A percentile compares a stretch with the other conserved stretches of the same genome.
phyloP scores from a whole-genome alignment of 2,888 invertebrate species.

The Autographa pulchrina region DNA sequence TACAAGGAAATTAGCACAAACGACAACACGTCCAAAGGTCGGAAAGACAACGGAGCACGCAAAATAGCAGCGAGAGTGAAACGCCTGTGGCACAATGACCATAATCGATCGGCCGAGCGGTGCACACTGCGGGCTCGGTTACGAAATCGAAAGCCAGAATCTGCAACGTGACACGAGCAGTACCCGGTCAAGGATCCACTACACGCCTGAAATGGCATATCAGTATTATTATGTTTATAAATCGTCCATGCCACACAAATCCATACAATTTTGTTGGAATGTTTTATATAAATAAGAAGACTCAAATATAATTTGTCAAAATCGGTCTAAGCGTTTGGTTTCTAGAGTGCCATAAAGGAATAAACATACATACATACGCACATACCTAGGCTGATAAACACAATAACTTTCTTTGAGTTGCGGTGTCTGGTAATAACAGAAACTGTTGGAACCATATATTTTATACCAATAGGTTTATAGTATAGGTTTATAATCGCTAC shows the following conservation, averaged over 20 bases:
- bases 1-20: conserved; percentile 64
- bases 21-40: conserved; percentile 65
- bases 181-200: conserved; percentile 76
- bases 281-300: neutral
- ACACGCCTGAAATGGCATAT: conserved; percentile 48
- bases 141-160: conserved; percentile 79
- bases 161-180: conserved; percentile 75
- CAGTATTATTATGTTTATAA: conserved; percentile 27
- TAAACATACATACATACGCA: too few species aligned
- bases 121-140: conserved; percentile 73
- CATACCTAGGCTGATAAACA: too few species aligned
- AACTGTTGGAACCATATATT: neutral
- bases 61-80: conserved; percentile 74
- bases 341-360: too few species aligned
- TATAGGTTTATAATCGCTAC: too few species aligned
- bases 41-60: conserved; percentile 62
- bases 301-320: too few species aligned
- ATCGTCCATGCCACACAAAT: neutral
- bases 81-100: conserved; percentile 79
- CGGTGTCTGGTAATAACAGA: neutral
- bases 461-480: too few species aligned
- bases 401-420: too few species aligned
- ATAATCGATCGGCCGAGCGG: conserved; percentile 75
- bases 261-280: neutral
- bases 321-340: too few species aligned